Conservation (phyloP, 1,140 invertebrate species). For the Trissolcus basalis region DNA sequence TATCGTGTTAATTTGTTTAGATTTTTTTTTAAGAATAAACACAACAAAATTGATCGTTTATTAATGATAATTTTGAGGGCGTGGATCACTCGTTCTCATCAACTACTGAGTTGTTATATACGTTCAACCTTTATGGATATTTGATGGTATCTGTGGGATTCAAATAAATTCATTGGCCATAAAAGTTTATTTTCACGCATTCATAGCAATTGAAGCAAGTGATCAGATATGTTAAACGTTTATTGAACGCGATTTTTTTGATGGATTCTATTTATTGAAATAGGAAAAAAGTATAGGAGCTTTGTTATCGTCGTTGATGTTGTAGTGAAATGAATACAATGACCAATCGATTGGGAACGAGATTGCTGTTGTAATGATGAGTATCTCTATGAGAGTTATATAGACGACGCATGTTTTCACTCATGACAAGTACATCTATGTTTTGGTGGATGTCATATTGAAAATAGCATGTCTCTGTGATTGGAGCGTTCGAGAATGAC, state of each 20-base stretch:
- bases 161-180: constrained; percentile 32
- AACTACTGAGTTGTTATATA: too few species aligned
- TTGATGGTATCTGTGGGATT: constrained; percentile 37
- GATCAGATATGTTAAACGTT: constrained; percentile 24
- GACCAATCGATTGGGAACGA: background rate
- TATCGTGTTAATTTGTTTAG: too few species aligned
- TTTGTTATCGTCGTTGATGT: too few species aligned
- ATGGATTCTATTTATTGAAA: too few species aligned
- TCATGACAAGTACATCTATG: constrained; percentile 50
- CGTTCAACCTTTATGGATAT: constrained; percentile 20
- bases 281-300: too few species aligned
- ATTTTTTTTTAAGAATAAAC: too few species aligned
- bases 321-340: too few species aligned
- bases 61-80: too few species aligned
- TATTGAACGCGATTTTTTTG: constrained; percentile 37
- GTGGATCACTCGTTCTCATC: too few species aligned
- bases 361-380: background rate
- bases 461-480: constrained; percentile 41
- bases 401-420: constrained; percentile 36
- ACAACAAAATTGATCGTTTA: too few species aligned
- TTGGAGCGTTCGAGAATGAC: constrained; percentile 42
- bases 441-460: constrained; percentile 50
- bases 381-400: background rate
- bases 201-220: constrained; percentile 5
- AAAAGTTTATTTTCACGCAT: constrained; percentile 24